Base-by-base conservation (phyloP, 2,797 vertebrate species). In the Enteromius radiatus region DNA sequence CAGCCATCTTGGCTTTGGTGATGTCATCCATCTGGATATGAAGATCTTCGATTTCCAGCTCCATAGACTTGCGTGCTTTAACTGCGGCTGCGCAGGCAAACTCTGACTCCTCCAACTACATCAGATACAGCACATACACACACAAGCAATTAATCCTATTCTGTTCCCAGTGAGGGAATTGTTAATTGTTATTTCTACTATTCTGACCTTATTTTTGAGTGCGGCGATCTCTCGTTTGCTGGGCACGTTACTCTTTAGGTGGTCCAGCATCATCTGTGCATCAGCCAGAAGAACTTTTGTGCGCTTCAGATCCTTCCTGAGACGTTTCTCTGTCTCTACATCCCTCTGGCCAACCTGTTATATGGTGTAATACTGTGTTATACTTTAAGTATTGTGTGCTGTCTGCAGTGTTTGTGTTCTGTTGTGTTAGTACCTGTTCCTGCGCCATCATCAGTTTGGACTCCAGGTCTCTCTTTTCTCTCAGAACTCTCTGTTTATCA, bases 241-340 rank as follows among this genome's bases (percentile, higher is more conserved):
- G 81, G 98, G 98, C 0, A 97, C 97, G 0, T 96, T 98, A 94
- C 96, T 98, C 91, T 99, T 98, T 76, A 99, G 93, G 93, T 99
- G 98, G 90, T 99, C 97, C 91, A 99, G 92, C 98, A 99, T 99
- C 91, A 98, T 96, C 92, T 99, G 98, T 0, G 98, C 97, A 0
- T 99, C 98, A 0, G 95, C 96, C 87, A 99, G 89, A 87, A 99
- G 94, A 0, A 97, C 97, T 85, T 99, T 99, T 1, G 98, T 99
- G 88, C 98, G 96, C 92, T 98, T 99, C 89, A 99, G 94, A 87
- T 99, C 98, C 84, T 98, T 98, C 88, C 96, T 95, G 81, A 99
- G 92, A 52, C 97, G 95, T 84, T 97, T 98, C 90, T 99, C 98
- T 0, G 94, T 94, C 89, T 99, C 98, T 0, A 97, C 90, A 87